These are phyloP conservation scores for Darevskia mixta DNA, from an alignment of 2,797 vertebrate species.

Conservation along the genomic window DNA sequence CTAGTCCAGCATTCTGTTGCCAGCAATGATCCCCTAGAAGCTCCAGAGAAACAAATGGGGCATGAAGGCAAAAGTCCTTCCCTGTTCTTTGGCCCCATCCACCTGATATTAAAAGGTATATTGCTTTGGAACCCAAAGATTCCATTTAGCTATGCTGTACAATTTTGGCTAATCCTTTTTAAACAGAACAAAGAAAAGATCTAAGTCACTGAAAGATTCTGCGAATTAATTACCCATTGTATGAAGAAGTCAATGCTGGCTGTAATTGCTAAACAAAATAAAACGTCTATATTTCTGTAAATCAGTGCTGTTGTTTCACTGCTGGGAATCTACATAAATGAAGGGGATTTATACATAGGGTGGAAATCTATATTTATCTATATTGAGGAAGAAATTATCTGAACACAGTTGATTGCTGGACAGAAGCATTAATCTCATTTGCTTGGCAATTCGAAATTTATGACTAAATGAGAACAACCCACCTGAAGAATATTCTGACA, in stretches of 20 bases:
- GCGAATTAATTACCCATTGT: conserved; percentile 1
- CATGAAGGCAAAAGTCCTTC: not conserved
- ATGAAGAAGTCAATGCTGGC: conserved; percentile 4
- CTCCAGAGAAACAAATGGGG: not conserved
- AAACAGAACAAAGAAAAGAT: not conserved
- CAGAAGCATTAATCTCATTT: conserved; percentile 30
- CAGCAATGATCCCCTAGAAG: not conserved
- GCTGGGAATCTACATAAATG: not conserved
- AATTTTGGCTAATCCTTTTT: not conserved
- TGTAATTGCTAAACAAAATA: conserved; percentile 23
- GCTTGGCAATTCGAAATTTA: conserved; percentile 48
- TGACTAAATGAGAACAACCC: conserved; percentile 14
- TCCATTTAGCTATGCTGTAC: not conserved
- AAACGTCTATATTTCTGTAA: conserved; percentile 21
- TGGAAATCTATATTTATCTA: conserved; percentile 32
- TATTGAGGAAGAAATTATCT: not conserved
- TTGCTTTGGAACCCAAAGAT: not conserved
- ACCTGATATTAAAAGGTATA: not conserved
- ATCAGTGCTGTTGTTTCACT: not conserved
- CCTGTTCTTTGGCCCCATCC: not conserved
- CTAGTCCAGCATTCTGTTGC: not conserved
- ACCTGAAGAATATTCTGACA: conserved; percentile 36
- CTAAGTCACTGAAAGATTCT: conserved; percentile 6
- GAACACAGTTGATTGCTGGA: not conserved
- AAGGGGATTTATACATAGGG: not conserved